Base-by-base conservation (phyloP, 2,797 vertebrate genomes). In the Nothura maculosa region DNA sequence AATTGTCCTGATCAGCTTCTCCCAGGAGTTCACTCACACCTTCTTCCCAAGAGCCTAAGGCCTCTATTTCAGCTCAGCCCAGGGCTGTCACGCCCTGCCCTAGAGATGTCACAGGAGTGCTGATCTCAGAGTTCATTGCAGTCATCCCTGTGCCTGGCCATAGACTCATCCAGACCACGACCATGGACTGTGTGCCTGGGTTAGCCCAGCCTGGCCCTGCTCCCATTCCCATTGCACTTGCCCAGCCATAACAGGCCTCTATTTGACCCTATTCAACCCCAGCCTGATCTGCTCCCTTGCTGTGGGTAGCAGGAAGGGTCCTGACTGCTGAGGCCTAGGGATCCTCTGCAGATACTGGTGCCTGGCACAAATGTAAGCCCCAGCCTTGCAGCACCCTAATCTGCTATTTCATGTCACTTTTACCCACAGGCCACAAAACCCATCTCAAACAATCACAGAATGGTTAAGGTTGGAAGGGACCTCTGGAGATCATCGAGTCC, bases 1-100 rank as follows among this genome's bases (percentile, higher is more conserved):
- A n/a, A 70, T 0, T 74, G 21, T 25, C 27, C 57, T 64, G 7
- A 64, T 20, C 20, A 60, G 9, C 28, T 30, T 32, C 6, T 16
- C 12, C 15, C 32, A 36, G 12, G 19, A 47, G 0, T 1, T 9
- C 2, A 11, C 4, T 10, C 15, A 8, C 3, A 10, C 5, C 13
- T 10, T 63, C 47, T 36, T 22, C 25, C 42, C 73, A n/a, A 0
- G 0, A 12, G 4, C 20, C 8, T 30, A 28, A 3, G 10, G n/a
- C 2, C 16, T 28, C 36, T 10, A 79, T 45, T 62, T 62, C 70
- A 86, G 58, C 4, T 30, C 72, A 17, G 8, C 6, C 28, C 47
- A 80, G 58, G 16, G 45, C 15, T 8, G 8, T 3, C 8, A 20
- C 25, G 10, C 14, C n/a, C 34, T 82, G 34, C 11, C 15, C 20